Evolutionary conservation across 2,113 vertebrate species (phyloP).

Genomic region (Bambusicola thoracicus): DNA sequence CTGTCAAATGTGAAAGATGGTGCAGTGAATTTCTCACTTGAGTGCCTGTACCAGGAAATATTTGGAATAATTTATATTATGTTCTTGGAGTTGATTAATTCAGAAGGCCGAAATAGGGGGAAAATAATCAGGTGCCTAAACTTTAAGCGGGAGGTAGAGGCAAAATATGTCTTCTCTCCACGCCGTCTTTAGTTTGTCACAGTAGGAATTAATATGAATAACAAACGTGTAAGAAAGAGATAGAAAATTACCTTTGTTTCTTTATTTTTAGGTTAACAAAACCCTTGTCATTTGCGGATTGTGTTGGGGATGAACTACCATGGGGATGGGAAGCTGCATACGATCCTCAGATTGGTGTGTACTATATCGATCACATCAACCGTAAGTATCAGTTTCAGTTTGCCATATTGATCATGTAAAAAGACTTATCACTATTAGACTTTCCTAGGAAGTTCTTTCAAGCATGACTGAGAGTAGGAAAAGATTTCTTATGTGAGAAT

Average conservation of each 20-base stretch:
- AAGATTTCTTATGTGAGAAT: not conserved
- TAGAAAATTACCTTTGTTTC: not conserved
- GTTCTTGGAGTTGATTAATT: not conserved
- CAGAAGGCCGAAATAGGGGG: not conserved
- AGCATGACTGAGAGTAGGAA: not conserved
- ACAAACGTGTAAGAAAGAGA: not conserved
- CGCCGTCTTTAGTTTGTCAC: not conserved
- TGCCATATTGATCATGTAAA: not conserved
- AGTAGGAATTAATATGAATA: not conserved
- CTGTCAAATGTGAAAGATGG: not conserved
- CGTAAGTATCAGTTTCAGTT: constrained; percentile 76
- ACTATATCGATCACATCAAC: constrained; percentile 87
- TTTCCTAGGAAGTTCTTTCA: not conserved
- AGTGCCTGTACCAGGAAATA: not conserved
- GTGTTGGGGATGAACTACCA: constrained; percentile 86
- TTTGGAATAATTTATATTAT: not conserved
- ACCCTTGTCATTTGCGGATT: constrained; percentile 87
- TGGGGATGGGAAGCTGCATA: constrained; percentile 87
- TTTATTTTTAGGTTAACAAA: constrained; percentile 83
- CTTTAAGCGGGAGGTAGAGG: not conserved
- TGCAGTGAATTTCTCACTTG: not conserved
- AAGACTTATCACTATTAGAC: not conserved
- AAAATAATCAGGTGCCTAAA: not conserved
- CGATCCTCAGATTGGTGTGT: constrained; percentile 86
- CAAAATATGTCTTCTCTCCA: not conserved